phyloP scores from a whole-genome alignment of 2,888 invertebrate genomes.

The Andrena minutula region DNA sequence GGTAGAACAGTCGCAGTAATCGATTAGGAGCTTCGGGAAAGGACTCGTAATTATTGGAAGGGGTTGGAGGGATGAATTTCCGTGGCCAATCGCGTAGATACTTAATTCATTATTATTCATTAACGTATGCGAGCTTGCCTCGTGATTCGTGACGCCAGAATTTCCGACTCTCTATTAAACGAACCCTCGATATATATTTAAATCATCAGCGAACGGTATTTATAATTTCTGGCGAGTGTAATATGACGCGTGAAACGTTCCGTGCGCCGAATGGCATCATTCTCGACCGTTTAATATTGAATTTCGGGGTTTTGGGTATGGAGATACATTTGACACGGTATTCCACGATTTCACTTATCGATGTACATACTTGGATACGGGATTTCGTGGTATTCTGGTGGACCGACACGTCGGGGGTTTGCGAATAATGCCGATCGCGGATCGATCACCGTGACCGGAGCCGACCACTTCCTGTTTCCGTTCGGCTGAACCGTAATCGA shows the following conservation, averaged over 20 bases:
- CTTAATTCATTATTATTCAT: not conserved
- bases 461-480: slow-evolving; percentile 59
- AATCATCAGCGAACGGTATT: too few species aligned
- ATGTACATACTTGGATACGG: not conserved
- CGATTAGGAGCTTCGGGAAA: not conserved
- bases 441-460: slow-evolving; percentile 44
- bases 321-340: not conserved
- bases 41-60: not conserved
- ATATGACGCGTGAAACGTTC: not conserved
- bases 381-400: not conserved
- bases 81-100: not conserved
- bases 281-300: not conserved
- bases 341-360: not conserved
- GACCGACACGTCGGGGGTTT: slow-evolving; percentile 6
- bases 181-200: too few species aligned
- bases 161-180: too few species aligned
- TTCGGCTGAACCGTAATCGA: slow-evolving; percentile 47
- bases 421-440: slow-evolving; percentile 19
- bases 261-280: not conserved
- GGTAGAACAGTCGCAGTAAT: not conserved
- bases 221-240: not conserved
- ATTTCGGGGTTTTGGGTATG: not conserved
- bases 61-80: not conserved
- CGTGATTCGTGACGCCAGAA: too few species aligned
- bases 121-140: too few species aligned